Evolutionary conservation across 2,113 vertebrate genomes (phyloP), one percentile per base, ranked within the genome.

Genomic region (Carollia perspicillata): DNA sequence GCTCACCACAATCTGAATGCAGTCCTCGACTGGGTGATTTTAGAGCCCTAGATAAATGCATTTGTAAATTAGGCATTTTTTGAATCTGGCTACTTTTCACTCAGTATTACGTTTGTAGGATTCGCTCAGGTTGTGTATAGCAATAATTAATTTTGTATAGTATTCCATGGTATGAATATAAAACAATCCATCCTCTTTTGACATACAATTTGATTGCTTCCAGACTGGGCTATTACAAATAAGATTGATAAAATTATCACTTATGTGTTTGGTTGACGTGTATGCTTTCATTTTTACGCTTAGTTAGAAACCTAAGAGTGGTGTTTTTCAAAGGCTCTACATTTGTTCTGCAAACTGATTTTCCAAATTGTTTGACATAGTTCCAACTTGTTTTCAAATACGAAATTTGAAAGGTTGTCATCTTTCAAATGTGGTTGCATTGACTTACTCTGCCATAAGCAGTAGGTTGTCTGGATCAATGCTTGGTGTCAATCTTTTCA

Each of bases 141-240:
- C 0, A 47, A 5, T 69, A 68, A 79, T 40, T 58, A 26, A 81
- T 85, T 84, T 8, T 90, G 12, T 77, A 33, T 42, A 55, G n/a
- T 37, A 83, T 81, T 77, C 51, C 20, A 33, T 44, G n/a, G 9
- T 44, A 85, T 72, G 40, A 89, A 69, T 44, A 1, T 79, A 55
- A 63, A 94, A 81, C 0, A 22, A 63, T 74, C 58, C 81, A 26
- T 84, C 8, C 80, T 58, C 6, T 81, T 94, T 93, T 44, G 6
- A 33, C 37, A 0, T 40, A 63, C 5, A 37, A 40, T 63, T 66
- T 84, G 8, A 95, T 84, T 81, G 10, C 22, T 84, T 77, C n/a
- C 20, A 83, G 47, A 68, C 18, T 37, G 35, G 9, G 10, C 17
- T 68, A 53, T 84, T 69, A 83, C 0, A 75, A 74, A 90, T 42